phyloP scores from a whole-genome alignment of 2,797 vertebrate species.

The Darevskia mixta region DNA sequence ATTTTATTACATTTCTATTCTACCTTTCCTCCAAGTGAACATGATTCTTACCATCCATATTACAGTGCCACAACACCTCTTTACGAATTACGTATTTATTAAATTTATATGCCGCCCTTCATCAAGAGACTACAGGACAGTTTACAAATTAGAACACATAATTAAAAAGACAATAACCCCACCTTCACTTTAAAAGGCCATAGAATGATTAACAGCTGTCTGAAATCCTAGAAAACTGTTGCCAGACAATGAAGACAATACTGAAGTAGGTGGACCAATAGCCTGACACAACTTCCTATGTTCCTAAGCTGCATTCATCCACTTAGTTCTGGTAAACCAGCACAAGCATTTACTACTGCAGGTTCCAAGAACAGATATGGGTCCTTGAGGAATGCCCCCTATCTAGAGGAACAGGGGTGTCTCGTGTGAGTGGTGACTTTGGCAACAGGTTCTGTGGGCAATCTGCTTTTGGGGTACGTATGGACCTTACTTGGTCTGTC shows the following conservation, averaged over 20 bases:
- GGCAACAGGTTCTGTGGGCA: not conserved
- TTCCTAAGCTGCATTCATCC: not conserved
- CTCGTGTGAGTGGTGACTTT: not conserved
- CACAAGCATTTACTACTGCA: not conserved
- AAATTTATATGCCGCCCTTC: too few species aligned
- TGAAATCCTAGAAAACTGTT: too few species aligned
- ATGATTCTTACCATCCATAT: not conserved
- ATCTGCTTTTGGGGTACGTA: not conserved
- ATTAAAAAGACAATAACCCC: too few species aligned
- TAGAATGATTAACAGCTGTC: too few species aligned
- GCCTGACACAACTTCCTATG: not conserved
- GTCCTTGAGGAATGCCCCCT: not conserved
- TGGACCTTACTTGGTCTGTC: not conserved
- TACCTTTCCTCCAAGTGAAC: not conserved
- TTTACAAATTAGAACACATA: too few species aligned
- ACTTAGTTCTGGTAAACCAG: not conserved
- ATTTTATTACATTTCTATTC: not conserved
- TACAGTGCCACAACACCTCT: not conserved
- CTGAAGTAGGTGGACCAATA: too few species aligned
- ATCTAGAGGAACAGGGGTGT: not conserved
- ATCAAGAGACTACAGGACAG: too few species aligned
- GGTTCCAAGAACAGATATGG: not conserved
- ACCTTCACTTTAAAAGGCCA: too few species aligned
- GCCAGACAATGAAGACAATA: too few species aligned
- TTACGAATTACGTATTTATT: not conserved